Evolutionary conservation across 2,888 invertebrate species (phyloP).

Genomic region (Lochmaea crataegi): DNA sequence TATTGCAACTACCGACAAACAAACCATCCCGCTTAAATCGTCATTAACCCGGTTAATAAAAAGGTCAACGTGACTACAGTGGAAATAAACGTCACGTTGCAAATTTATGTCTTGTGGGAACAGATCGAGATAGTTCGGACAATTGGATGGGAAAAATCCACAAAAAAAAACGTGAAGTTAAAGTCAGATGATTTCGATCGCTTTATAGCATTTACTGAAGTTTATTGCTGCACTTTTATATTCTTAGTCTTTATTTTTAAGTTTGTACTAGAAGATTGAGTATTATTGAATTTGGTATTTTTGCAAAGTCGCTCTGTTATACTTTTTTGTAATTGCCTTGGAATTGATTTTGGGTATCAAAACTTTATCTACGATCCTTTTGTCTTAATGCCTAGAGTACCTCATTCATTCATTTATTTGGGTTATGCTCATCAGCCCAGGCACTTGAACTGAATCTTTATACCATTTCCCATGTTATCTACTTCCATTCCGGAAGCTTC

Average conservation of each 20-base stretch:
- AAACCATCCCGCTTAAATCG: neutral
- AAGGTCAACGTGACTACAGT: conserved; percentile 4
- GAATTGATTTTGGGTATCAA: too few relatives aligned
- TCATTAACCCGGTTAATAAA: conserved; percentile 7
- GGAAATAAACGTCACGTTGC: conserved; percentile 35
- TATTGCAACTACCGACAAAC: neutral
- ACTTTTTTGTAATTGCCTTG: too few relatives aligned
- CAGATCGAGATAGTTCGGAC: conserved; percentile 21
- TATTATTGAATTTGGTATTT: neutral
- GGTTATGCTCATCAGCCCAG: too few relatives aligned
- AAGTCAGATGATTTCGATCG: conserved; percentile 1
- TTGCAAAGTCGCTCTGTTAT: neutral
- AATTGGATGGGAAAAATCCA: conserved; percentile 10
- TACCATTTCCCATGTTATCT: too few relatives aligned
- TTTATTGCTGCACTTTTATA: neutral
- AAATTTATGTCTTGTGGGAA: conserved; percentile 35
- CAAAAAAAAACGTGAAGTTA: neutral
- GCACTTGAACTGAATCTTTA: too few relatives aligned
- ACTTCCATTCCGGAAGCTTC: too few relatives aligned
- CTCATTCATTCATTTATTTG: too few relatives aligned
- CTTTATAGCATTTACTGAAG: conserved; percentile 1
- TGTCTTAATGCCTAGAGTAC: too few relatives aligned
- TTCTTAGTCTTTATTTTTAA: neutral
- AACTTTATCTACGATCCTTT: too few relatives aligned
- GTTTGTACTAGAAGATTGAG: neutral